These are phyloP conservation scores for Cyclargus thomasi DNA, from an alignment of 1,140 invertebrate genomes.

Conservation along the genomic window DNA sequence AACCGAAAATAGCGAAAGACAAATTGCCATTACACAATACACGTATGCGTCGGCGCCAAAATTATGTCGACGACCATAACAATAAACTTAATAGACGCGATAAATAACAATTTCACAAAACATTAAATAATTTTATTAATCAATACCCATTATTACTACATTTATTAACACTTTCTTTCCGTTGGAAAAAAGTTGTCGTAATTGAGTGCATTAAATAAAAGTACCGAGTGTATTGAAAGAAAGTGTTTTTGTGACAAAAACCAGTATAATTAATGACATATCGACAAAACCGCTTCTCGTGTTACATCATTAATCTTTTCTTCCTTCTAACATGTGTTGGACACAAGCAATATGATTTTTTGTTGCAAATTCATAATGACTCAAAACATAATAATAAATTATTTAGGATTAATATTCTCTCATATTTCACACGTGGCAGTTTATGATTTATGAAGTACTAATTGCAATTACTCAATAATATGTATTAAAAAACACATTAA, in stretches of 20 bases:
- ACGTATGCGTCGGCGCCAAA: neutral
- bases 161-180: constrained; percentile 9
- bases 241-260: constrained; percentile 13
- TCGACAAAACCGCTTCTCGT: neutral
- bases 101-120: neutral
- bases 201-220: constrained; percentile 7
- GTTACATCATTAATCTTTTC: constrained; percentile 10
- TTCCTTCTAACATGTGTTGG: constrained; percentile 8
- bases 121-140: constrained; percentile 1
- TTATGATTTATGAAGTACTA: no score
- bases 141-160: constrained; percentile 1
- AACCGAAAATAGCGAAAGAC: neutral
- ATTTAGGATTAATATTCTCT: neutral
- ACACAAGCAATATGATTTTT: neutral
- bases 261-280: constrained; percentile 3
- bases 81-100: neutral
- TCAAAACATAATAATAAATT: neutral
- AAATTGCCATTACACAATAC: constrained; percentile 1
- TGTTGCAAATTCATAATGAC: neutral
- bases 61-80: neutral
- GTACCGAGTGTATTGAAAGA: constrained; percentile 4
- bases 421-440: no score
- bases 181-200: neutral
- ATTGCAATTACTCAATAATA: no score
- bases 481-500: no score